Conservation (phyloP, 2,888 invertebrate genomes). For the Drosophila bunnanda region DNA sequence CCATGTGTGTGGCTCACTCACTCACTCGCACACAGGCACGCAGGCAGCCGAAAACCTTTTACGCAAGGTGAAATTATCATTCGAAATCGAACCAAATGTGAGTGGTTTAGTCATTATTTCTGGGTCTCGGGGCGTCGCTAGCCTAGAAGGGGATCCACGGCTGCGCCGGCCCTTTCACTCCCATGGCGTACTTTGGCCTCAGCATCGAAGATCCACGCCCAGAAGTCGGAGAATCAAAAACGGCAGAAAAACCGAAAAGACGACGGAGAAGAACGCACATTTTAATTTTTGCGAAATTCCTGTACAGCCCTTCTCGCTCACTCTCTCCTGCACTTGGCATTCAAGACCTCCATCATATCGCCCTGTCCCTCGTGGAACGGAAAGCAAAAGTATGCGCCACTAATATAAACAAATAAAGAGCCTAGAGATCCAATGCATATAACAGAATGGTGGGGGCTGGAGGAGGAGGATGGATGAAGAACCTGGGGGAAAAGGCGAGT, state of each 20-base stretch:
- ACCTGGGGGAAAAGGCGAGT: conserved; percentile 12
- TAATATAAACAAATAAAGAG: conserved; percentile 80
- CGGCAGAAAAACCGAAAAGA: conserved; percentile 5
- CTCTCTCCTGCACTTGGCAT: conserved; percentile 26
- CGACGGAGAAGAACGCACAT: conserved; percentile 8
- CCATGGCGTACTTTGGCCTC: conserved; percentile 70
- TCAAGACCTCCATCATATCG: conserved; percentile 39
- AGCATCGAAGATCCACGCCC: conserved; percentile 49
- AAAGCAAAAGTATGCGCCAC: conserved; percentile 77
- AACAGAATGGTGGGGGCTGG: conserved; percentile 24
- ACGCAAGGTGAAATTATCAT: conserved; percentile 76
- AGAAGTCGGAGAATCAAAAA: conserved; percentile 40
- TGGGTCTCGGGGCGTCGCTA: conserved; percentile 49
- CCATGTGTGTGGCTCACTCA: conserved; percentile 66
- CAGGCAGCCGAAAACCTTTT: conserved; percentile 67
- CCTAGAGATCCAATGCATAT: conserved; percentile 68
- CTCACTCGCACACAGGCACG: conserved; percentile 39
- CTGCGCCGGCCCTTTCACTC: conserved; percentile 38
- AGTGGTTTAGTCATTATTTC: conserved; percentile 53
- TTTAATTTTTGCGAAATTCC: conserved; percentile 64
- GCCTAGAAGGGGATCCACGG: conserved; percentile 41
- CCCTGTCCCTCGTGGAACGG: conserved; percentile 50
- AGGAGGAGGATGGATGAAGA: conserved; percentile 13
- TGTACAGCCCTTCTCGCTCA: conserved; percentile 33
- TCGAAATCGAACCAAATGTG: conserved; percentile 49